Base-by-base conservation (phyloP, 1,140 invertebrate genomes). In the Dinothrombium tinctorium region DNA sequence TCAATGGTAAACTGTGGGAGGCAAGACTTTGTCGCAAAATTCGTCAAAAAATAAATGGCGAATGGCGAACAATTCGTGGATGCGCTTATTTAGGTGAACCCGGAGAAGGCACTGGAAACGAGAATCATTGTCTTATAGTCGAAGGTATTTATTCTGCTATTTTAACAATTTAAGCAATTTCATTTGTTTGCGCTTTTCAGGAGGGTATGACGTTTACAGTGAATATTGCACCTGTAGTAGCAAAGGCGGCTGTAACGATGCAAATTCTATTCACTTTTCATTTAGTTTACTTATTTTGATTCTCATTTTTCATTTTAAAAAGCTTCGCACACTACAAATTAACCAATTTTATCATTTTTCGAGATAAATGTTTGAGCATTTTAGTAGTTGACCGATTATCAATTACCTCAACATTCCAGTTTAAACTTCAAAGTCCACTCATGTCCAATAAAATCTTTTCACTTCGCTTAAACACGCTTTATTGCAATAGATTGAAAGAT, bases 21-120 rank as follows among this genome's bases (percentile, higher is more conserved):
- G 26, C 39, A 22, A 79, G 73, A 4, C 84, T 90, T 79, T 90
- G 83, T 55, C 65, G 82, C 35, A 90, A 90, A 67, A 79, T 86
- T 44, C 61, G 82, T 36, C 82, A 87, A 59, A 89, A 90, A 75
- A 75, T 87, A 11, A 69, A 82, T 57, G 81, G 82, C 15, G 68
- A 80, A 53, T 90, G 84, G 84, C 65, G 79, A 44, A 87, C 81
- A 56, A 78, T 81, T 49, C 61, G 84, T 38, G 75, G 72, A 51
- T 90, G 84, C 61, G 83, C 81, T 2, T 84, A 73, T 51, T 65
- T 89, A 47, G 83, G 83, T 4, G 79, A 83, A 53, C 78, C 81
- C 1, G 83, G 82, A 0, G 80, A 89, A 29, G 69, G 66, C 51
- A 48, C 44, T 17, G 78, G 80, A 1, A 82, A 89, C 54, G 82